These are phyloP conservation scores for Caenorhabditis sp. DNA, from an alignment of 2,888 invertebrate genomes.

Conservation along the genomic window DNA sequence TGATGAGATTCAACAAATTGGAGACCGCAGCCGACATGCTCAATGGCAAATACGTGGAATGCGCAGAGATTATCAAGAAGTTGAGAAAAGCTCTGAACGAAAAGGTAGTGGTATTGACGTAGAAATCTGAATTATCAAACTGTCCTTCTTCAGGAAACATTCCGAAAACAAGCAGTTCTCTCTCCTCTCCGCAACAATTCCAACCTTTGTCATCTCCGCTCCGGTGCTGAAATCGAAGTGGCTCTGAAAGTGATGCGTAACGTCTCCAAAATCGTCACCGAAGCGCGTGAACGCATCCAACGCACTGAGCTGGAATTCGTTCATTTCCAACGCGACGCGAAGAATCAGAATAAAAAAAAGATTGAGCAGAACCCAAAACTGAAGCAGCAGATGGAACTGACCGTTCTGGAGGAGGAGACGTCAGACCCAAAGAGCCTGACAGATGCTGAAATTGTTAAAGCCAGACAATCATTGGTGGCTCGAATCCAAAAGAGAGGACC, in stretches of 20 bases:
- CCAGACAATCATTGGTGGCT: slow-evolving; percentile 15
- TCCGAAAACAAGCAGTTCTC: slow-evolving; percentile 27
- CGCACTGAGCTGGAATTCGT: slow-evolving; percentile 37
- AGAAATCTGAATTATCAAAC: background rate
- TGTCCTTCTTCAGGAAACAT: slow-evolving; percentile 9
- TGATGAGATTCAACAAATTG: slow-evolving; percentile 54
- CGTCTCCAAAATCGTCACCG: slow-evolving; percentile 41
- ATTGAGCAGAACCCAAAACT: background rate
- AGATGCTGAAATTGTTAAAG: slow-evolving; percentile 28
- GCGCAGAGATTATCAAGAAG: slow-evolving; percentile 27
- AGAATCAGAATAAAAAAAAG: background rate
- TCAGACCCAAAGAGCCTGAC: background rate
- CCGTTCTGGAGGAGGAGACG: slow-evolving; percentile 23
- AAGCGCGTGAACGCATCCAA: slow-evolving; percentile 43
- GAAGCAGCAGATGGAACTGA: slow-evolving; percentile 2
- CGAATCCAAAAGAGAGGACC: slow-evolving; percentile 30
- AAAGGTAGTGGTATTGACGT: background rate
- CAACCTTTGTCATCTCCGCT: slow-evolving; percentile 19
- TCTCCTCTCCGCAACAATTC: slow-evolving; percentile 40
- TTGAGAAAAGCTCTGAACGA: slow-evolving; percentile 11
- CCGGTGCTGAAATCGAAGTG: slow-evolving; percentile 25
- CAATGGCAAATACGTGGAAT: slow-evolving; percentile 34
- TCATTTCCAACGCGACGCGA: slow-evolving; percentile 17
- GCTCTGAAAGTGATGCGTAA: slow-evolving; percentile 57
- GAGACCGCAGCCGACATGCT: slow-evolving; percentile 41